Conservation (phyloP, 2,888 invertebrate genomes). For the Hemithea aestivaria region DNA sequence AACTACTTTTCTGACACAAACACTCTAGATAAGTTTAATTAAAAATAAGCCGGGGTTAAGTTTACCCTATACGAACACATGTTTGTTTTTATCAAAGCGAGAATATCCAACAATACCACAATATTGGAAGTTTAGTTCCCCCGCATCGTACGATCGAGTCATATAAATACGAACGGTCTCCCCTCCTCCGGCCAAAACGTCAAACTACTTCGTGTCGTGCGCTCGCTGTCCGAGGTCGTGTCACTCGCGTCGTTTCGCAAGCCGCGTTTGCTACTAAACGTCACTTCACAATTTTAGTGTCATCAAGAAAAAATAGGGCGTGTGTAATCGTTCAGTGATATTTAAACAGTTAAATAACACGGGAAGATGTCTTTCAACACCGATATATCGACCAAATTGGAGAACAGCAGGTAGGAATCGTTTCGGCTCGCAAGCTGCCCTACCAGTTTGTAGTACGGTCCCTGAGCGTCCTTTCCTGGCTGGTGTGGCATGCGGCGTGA, state of each 20-base stretch:
- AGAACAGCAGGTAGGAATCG: slow-evolving; percentile 74
- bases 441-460: slow-evolving; percentile 33
- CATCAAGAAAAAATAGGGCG: slow-evolving; percentile 55
- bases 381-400: slow-evolving; percentile 71
- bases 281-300: slow-evolving; percentile 54
- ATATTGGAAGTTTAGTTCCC: slow-evolving; percentile 59
- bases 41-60: slow-evolving; percentile 24
- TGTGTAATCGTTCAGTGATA: slow-evolving; percentile 74
- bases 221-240: slow-evolving; percentile 43
- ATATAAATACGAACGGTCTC: slow-evolving; percentile 67
- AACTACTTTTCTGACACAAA: slow-evolving; percentile 44
- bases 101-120: slow-evolving; percentile 46
- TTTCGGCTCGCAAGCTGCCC: slow-evolving; percentile 33
- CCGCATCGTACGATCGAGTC: slow-evolving; percentile 74
- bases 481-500: slow-evolving; percentile 31
- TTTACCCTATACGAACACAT: slow-evolving; percentile 27
- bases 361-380: slow-evolving; percentile 76
- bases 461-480: slow-evolving; percentile 38
- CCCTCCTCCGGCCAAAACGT: slow-evolving; percentile 69
- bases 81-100: slow-evolving; percentile 35
- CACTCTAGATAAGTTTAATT: slow-evolving; percentile 24
- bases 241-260: slow-evolving; percentile 59
- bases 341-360: slow-evolving; percentile 71
- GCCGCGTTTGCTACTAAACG: slow-evolving; percentile 47
- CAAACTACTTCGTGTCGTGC: slow-evolving; percentile 56